Percentiles rank a stretch among this genome's conserved stretches.
Conservation (phyloP, 2,797 vertebrate species). For the Prionace glauca region DNA sequence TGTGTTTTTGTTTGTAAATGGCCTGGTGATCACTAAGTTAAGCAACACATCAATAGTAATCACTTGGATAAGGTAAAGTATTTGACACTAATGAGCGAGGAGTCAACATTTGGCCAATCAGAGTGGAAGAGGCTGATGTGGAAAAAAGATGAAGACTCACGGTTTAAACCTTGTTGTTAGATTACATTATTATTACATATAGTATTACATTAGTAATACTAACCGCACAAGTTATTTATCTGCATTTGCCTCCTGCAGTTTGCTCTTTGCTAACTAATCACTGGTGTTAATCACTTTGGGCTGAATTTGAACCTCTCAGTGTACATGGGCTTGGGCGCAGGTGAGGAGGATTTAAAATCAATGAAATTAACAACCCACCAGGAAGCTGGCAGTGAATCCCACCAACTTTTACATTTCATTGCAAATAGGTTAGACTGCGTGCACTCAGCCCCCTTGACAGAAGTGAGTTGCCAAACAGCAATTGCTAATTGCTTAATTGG, state of each 20-base stretch:
- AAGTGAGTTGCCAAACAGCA: neutral
- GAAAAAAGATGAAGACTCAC: neutral
- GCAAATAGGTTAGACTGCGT: neutral
- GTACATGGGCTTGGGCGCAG: too few relatives aligned
- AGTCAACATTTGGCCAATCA: neutral
- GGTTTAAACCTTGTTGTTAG: neutral
- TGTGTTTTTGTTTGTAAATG: neutral
- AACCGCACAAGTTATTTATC: neutral
- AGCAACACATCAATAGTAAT: neutral
- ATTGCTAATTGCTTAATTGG: neutral
- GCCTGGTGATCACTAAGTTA: neutral
- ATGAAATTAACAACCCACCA: neutral
- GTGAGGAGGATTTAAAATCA: neutral
- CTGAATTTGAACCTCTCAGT: too few relatives aligned
- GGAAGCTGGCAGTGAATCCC: neutral
- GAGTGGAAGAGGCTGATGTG: neutral
- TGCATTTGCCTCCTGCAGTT: neutral
- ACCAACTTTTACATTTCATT: neutral
- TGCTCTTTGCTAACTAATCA: neutral
- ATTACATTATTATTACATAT: neutral
- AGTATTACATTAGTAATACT: neutral
- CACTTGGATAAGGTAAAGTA: neutral
- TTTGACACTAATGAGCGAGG: neutral
- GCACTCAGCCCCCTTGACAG: neutral
- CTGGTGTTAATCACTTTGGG: neutral